Percentiles rank a stretch among this genome's conserved stretches.
Evolutionary conservation across 2,888 invertebrate genomes (phyloP).

Genomic region (Nemoura dubitans): DNA sequence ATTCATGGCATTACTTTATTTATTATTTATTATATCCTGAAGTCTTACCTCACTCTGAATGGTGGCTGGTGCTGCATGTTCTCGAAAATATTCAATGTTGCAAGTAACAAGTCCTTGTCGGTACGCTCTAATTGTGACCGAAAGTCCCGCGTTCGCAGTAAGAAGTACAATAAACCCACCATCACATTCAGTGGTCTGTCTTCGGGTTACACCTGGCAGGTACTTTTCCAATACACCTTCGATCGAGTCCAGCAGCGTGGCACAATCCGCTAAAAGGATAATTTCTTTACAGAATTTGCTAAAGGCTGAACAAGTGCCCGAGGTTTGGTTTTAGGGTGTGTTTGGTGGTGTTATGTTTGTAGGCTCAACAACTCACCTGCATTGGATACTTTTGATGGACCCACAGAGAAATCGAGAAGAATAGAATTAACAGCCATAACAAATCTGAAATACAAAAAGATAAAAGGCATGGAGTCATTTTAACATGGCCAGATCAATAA

Average conservation of each 20-base stretch:
- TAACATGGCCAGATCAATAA: not conserved
- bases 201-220: constrained; percentile 74
- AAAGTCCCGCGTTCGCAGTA: constrained; percentile 74
- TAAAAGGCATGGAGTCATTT: constrained; percentile 7
- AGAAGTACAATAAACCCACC: constrained; percentile 76
- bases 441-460: constrained; percentile 21
- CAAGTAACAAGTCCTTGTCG: constrained; percentile 80
- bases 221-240: constrained; percentile 76
- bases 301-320: not conserved
- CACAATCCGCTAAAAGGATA: constrained; percentile 56
- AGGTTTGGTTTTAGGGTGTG: not conserved
- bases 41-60: constrained; percentile 82
- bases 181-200: constrained; percentile 71
- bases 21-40: no score
- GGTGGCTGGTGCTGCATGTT: constrained; percentile 75
- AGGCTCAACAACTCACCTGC: constrained; percentile 52
- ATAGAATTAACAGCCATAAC: constrained; percentile 82
- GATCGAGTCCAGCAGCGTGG: constrained; percentile 72
- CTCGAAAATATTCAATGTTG: constrained; percentile 84
- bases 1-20: no score
- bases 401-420: constrained; percentile 81
- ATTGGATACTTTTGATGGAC: constrained; percentile 73
- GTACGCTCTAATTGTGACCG: constrained; percentile 77
- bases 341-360: not conserved
- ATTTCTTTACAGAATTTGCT: not conserved